Conservation (phyloP, 2,888 invertebrate species). For the Melanchra persicariae region DNA sequence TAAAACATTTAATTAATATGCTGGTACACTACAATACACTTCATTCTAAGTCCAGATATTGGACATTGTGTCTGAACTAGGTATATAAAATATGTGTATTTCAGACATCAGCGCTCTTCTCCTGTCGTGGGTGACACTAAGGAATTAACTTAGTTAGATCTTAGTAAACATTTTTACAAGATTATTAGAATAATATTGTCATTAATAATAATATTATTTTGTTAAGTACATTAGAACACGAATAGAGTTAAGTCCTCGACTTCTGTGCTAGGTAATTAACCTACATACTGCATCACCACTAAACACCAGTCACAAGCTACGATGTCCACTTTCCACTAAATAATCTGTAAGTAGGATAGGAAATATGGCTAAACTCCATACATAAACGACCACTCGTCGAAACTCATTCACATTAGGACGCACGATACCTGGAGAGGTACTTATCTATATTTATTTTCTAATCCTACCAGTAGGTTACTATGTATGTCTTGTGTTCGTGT, state of each 20-base stretch:
- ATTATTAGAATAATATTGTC: too few relatives aligned
- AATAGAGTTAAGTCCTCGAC: neutral
- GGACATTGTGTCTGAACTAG: too few relatives aligned
- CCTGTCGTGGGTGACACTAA: too few relatives aligned
- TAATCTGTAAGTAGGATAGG: neutral
- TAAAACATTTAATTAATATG: too few relatives aligned
- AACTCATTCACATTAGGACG: neutral
- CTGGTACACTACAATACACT: too few relatives aligned
- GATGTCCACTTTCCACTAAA: neutral
- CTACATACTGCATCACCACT: neutral
- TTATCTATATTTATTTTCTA: neutral
- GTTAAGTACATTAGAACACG: neutral
- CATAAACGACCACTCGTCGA: neutral
- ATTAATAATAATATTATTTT: neutral
- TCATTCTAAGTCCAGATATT: too few relatives aligned
- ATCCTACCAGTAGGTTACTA: neutral
- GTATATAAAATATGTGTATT: too few relatives aligned
- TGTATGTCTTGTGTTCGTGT: neutral
- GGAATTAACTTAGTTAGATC: too few relatives aligned
- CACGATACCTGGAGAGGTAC: neutral
- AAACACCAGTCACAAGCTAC: neutral
- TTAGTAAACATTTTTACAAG: too few relatives aligned
- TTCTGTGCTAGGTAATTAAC: neutral
- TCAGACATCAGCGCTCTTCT: too few relatives aligned
- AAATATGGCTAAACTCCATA: too few relatives aligned